Base-by-base conservation (phyloP, 2,113 vertebrate species). In the Centropus unirufus region DNA sequence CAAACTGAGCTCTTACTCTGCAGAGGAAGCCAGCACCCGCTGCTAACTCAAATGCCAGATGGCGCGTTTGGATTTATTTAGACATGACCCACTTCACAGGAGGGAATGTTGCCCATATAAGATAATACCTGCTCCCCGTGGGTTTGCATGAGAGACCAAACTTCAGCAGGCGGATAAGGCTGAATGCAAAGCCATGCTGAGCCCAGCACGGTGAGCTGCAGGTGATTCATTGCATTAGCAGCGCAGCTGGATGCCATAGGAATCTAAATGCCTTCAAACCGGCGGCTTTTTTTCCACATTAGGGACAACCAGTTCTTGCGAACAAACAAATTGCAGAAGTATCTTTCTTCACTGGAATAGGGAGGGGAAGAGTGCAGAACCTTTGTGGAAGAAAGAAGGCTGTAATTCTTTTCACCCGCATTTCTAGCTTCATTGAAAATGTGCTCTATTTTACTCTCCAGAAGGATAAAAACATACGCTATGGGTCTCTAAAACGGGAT, bases 21-120 rank as follows among this genome's bases (percentile, higher is more conserved):
- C 66, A 52, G 81, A 79, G 42, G 39, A 80, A 86, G 67, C 82
- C 89, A 78, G 19, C 47, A 79, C 22, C 63, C 87, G 75, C 89
- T 89, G 66, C 51, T 93, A 72, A 78, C 51, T 70, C 57, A 20
- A 47, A 82, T 57, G 73, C 76, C 89, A 95, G 76, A 59, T 70
- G 81, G 93, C 62, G 58, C 58, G 9, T 68, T 87, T 86, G 89
- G 87, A 88, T 86, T 88, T 75, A 64, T 94, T 97, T 88, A 95
- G 92, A 75, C 51, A 68, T 18, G 78, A 88, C 73, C 78, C 55
- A 82, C 81, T 90, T 75, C 59, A 58, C 69, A 69, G 67, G 30
- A 90, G 83, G 15, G 34, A 90, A 30, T 4, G 20, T 6, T 91
- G 78, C 54, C 63, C 40, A 7, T 10, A 12, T 39, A 18, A 59